Evolutionary conservation across 1,140 invertebrate species (phyloP), one percentile per base, ranked within the genome.

Genomic region (Solenopsis invicta): DNA sequence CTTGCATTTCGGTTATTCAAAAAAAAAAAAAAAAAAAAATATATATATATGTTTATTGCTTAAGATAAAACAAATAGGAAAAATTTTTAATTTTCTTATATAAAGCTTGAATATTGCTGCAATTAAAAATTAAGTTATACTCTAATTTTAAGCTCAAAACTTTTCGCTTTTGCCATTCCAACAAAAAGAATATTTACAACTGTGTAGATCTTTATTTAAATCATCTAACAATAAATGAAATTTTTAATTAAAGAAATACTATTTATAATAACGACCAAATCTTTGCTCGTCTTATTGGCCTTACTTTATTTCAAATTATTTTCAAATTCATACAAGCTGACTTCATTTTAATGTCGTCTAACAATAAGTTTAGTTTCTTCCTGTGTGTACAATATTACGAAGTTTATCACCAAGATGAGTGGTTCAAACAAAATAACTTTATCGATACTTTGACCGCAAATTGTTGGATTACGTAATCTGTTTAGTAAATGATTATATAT

Each of bases 391-490:
- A 10, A 56, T 34, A 69, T 21, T 18, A 34, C 18, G 29, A 12
- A 54, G 9, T 45, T 81, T 72, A 59, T 72, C 52, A 18, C 8
- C 56, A 18, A 13, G 10, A 59, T 72, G 16, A 82, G n/a, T 56
- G 66, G n/a, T 76, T 48, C 56, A 1, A 16, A 24, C 4, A 80
- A 80, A 74, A 72, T 34, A 59, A 74, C 54, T 59, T 21, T 45
- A 72, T 72, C 52, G 18, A 61, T 29, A 59, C 1, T 24, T 37
- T 45, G 24, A 69, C 48, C 48, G 29, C 48, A 54, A 41, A 61
- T 71, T 69, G 13, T 45, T 18, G n/a, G 12, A 69, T n/a, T 81
- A 24, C 18, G 41, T 59, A 74, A 82, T 69, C 24, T 74, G 67
- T 59, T 81, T 71, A 41, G 9, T 56, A 16, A 18, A 72, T 69